These are phyloP conservation scores for Ceratosolen solmsi DNA, from an alignment of 1,140 invertebrate species.

Conservation along the genomic window DNA sequence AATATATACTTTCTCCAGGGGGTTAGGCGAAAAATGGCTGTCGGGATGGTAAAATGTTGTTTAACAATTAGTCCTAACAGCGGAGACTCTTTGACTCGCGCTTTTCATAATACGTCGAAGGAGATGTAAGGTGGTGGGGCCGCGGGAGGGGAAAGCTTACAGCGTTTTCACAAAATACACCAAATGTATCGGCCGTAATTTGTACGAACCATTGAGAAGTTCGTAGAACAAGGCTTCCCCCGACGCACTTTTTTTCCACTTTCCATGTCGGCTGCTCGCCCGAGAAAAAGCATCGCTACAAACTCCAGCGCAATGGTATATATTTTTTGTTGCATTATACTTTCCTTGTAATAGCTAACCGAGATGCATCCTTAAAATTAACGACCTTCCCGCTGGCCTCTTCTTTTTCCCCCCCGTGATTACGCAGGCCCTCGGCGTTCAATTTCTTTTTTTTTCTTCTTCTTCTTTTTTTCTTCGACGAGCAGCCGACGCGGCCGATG, in stretches of 20 bases:
- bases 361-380: conserved; percentile 32
- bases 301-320: conserved; percentile 13
- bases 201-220: conserved; percentile 15
- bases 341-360: conserved; percentile 27
- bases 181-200: conserved; percentile 22
- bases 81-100: not conserved
- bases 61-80: too few relatives aligned
- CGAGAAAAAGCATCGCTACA: conserved; percentile 16
- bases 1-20: too few relatives aligned
- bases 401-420: not conserved
- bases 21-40: too few relatives aligned
- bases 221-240: conserved; percentile 1
- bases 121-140: not conserved
- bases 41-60: too few relatives aligned
- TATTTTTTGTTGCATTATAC: conserved; percentile 31
- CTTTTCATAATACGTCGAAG: not conserved
- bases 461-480: too few relatives aligned
- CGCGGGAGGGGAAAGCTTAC: not conserved
- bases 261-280: not conserved
- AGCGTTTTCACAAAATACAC: conserved; percentile 24
- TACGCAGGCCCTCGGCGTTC: conserved; percentile 11
- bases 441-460: conserved; percentile 2
- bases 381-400: conserved; percentile 15
- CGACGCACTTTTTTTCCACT: conserved; percentile 8
- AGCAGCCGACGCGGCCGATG: not conserved